Evolutionary conservation across 2,113 vertebrate genomes (phyloP).

Genomic region (Crotalus viridis): DNA sequence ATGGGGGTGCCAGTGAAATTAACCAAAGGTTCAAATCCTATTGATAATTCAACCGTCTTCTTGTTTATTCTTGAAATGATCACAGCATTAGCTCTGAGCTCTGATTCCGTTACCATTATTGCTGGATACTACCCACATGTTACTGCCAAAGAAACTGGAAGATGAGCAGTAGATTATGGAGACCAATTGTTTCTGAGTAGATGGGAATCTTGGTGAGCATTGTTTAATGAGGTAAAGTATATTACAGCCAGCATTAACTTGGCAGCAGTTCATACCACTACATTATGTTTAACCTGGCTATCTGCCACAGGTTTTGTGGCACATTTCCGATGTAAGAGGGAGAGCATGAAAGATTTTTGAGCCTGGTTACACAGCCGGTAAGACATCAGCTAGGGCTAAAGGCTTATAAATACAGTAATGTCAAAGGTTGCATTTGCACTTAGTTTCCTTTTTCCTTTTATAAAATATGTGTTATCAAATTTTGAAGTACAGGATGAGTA

Average conservation of each 20-base stretch:
- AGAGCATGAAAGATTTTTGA: background rate
- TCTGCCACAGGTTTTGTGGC: slow-evolving; percentile 62
- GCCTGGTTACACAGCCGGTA: background rate
- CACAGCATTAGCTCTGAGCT: slow-evolving; percentile 82
- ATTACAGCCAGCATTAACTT: slow-evolving; percentile 72
- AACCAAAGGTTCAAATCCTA: slow-evolving; percentile 67
- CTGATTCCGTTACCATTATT: slow-evolving; percentile 80
- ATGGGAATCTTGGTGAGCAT: slow-evolving; percentile 73
- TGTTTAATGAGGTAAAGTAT: slow-evolving; percentile 81
- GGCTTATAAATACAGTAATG: background rate
- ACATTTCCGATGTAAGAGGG: slow-evolving; percentile 23
- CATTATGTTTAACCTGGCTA: slow-evolving; percentile 74
- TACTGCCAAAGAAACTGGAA: slow-evolving; percentile 79
- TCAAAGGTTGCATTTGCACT: background rate
- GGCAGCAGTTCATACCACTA: slow-evolving; percentile 59
- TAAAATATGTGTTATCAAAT: background rate
- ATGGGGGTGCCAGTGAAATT: slow-evolving; percentile 34
- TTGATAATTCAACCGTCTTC: slow-evolving; percentile 73
- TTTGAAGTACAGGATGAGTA: background rate
- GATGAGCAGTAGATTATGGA: slow-evolving; percentile 80
- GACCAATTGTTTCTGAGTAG: slow-evolving; percentile 79
- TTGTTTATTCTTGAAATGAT: slow-evolving; percentile 85
- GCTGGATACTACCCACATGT: slow-evolving; percentile 80
- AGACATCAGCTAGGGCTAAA: fast-evolving
- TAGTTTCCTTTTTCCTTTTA: background rate